Evolutionary conservation across 2,113 vertebrate species (phyloP), one percentile per base, ranked within the genome.

Genomic region (Rhineura floridana): DNA sequence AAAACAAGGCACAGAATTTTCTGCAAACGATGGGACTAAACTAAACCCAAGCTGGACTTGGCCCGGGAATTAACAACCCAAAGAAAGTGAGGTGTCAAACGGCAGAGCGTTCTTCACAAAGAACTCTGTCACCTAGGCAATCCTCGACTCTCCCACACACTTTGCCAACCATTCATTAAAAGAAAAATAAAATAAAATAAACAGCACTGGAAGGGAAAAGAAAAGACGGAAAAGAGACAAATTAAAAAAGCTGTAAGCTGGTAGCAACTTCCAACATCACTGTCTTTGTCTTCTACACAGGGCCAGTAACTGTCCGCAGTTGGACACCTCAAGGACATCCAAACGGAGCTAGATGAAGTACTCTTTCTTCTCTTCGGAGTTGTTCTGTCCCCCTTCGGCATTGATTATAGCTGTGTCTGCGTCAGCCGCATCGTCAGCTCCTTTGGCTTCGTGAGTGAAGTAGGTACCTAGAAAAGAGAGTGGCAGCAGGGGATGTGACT

Each of bases 351-450:
- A 99, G 97, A 99, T 99, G 97, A 99, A 99, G 97, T 99, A 99
- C 96, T 99, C 99, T 95, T 99, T 99, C 97, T 99, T 99, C 95
- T 99, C 99, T 55, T 99, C 99, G 0, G 98, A 98, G 97, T 98
- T 99, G 98, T 97, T 99, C 95, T 99, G 99, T 94, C 99, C 99
- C 25, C 99, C 99, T 94, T 99, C 99, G 36, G 99, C 99, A 3
- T 99, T 99, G 97, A 99, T 99, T 97, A 99, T 99, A 93, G 99
- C 99, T 84, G 99, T 99, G 97, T 99, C 99, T 65, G 99, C 99
- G 23, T 99, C 99, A 33, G 98, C 98, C 0, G 99, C 99, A 33
- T 99, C 98, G 77, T 99, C 98, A 21, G 99, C 99, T 94, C 99
- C 99, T 98, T 99, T 99, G 97, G 99, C 99, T 98, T 99, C 99